Base-by-base conservation (phyloP, 2,888 invertebrate genomes). In the Tipula vernalis region DNA sequence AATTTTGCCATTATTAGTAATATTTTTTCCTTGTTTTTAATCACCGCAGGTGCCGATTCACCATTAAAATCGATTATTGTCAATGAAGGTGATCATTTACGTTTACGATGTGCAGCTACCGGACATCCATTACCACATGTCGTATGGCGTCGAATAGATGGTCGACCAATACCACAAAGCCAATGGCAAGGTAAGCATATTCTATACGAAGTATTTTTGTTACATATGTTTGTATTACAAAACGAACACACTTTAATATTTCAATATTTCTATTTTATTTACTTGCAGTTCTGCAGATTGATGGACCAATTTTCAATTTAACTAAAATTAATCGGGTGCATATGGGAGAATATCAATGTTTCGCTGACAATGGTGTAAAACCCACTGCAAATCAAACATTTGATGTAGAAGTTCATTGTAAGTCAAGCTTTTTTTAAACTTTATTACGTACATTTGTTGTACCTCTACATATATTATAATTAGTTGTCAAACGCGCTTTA, bases 381-480 rank as follows among this genome's bases (percentile, higher is more conserved):
- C 98, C 98, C 0, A 93, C 95, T 36, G 95, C 95, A 36, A 96
- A 95, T 90, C 95, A 96, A 90, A 95, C 95, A 13, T 97, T 96
- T 88, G 93, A 94, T 87, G 94, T 98, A n/a, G 96, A 97, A 91
- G 96, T 98, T 8, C 96, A 97, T 90, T 98, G 98, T 98, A 92
- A 96, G 96, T 94, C 90, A 87, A 5, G 42, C 5, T 85, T 51
- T 71, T 71, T 8, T 71, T 71, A 28, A 12, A 44, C 44, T 44
- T 44, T 44, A 0, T 44, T 44, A 15, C 15, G 51, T 6, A 15
- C 5, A 15, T 51, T 5, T 39, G 3, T 39, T 15, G 6, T 13
- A n/a, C n/a, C 3, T 18, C n/a, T 28, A 3, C 5, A 85, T 28
- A 12, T 28, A 36, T 12, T 36, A 5, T 28, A 2, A 28, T 28